These are phyloP conservation scores for Hypolimnas misippus DNA, from an alignment of 2,888 invertebrate genomes.

Conservation along the genomic window DNA sequence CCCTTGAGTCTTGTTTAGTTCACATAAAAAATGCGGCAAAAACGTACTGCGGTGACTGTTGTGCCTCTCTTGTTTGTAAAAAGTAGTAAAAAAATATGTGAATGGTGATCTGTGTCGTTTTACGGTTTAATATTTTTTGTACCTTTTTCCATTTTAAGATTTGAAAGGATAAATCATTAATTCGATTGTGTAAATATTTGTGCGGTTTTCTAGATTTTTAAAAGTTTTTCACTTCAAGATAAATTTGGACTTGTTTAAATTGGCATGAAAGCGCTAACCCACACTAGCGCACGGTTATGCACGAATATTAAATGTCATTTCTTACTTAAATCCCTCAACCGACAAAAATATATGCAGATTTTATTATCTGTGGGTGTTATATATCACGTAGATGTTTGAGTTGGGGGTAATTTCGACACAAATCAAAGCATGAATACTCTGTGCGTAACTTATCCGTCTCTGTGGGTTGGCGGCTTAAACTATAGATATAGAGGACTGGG, in stretches of 20 bases:
- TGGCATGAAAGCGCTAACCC: neutral
- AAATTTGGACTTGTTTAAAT: neutral
- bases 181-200: slow-evolving; percentile 11
- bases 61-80: slow-evolving; percentile 22
- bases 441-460: neutral
- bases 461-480: neutral
- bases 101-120: slow-evolving; percentile 13
- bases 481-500: no score
- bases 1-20: slow-evolving; percentile 15
- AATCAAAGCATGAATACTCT: no score
- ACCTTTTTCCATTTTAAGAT: slow-evolving; percentile 5
- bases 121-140: slow-evolving; percentile 15
- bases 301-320: neutral
- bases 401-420: no score
- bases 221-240: neutral
- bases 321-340: no score
- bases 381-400: no score
- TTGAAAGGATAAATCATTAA: neutral
- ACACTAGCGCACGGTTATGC: neutral
- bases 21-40: slow-evolving; percentile 1
- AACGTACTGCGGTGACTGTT: slow-evolving; percentile 12
- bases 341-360: no score
- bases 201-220: slow-evolving; percentile 6
- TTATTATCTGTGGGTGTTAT: no score
- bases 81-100: neutral